Evolutionary conservation across 2,797 vertebrate species (phyloP).

Genomic region (Yasuhikotakia modesta): DNA sequence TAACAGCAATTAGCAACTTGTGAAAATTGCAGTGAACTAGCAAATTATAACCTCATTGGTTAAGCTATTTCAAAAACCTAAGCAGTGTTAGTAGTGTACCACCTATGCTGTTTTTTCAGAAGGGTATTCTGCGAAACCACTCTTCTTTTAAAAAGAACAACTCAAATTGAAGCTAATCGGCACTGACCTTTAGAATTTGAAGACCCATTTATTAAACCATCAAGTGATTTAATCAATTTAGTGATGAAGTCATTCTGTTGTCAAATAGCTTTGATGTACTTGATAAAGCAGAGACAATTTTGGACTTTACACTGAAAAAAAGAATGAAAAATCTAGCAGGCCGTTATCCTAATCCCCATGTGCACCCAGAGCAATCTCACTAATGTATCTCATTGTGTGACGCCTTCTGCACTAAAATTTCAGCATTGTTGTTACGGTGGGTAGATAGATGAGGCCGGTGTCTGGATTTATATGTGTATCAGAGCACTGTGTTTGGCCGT

Average conservation of each 20-base stretch:
- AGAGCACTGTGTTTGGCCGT: slow-evolving; percentile 16
- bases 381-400: slow-evolving; percentile 54
- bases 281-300: slow-evolving; percentile 16
- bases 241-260: background rate
- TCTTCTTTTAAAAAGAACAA: background rate
- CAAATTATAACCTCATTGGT: no score
- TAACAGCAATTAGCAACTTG: no score
- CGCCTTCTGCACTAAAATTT: slow-evolving; percentile 42
- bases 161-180: background rate
- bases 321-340: slow-evolving; percentile 13
- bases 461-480: slow-evolving; percentile 33
- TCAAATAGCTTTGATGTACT: background rate
- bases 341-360: slow-evolving; percentile 38
- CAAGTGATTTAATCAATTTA: background rate
- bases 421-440: slow-evolving; percentile 32
- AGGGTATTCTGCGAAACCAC: no score
- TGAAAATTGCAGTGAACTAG: no score
- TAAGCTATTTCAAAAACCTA: no score
- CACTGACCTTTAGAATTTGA: background rate
- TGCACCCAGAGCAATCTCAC: slow-evolving; percentile 53
- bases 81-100: no score
- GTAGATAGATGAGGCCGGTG: slow-evolving; percentile 28
- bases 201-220: background rate
- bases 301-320: background rate
- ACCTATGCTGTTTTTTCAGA: background rate